Base-by-base conservation (phyloP, 1,140 invertebrate species). In the Neoseiulus cucumeris region DNA sequence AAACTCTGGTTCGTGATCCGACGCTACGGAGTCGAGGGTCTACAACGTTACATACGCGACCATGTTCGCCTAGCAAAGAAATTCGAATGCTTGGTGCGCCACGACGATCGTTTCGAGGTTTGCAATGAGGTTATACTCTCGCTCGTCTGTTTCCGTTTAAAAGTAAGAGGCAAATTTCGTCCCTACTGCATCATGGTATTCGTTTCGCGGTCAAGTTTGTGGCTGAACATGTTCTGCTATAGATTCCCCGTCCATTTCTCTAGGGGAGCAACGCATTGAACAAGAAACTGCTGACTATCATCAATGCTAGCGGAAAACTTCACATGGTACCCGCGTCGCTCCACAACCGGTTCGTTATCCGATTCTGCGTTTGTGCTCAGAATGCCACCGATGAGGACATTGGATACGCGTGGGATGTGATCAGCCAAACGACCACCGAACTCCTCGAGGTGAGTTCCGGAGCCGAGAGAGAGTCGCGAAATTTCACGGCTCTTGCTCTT, bases 1-100 rank as follows among this genome's bases (percentile, higher is more conserved):
- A 98, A 98, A 75, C 76, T 98, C 7, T 98, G 94, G 95, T 98
- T 98, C 75, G 94, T 98, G 28, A 81, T 98, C 67, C 80, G 95
- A 68, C 86, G 82, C 66, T 96, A 92, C 73, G 95, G 95, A 5
- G 87, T 98, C 67, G 87, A 87, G 42, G 92, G 94, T 4, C 76
- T 98, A 18, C 89, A 93, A 74, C 81, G 83, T 44, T 97, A 97
- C 72, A 91, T 98, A 65, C 66, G 64, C 45, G 68, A 82, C 74
- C 95, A 98, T 75, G 86, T 91, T 70, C 79, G 85, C 70, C 79
- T 99, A 65, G 95, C 95, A 1, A 97, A 97, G 77, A 80, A 84
- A 69, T 98, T 99, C 73, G 92, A 96, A 76, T 75, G 78, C 39
- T 79, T 88, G 18, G 87, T 98, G 0, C 79, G 80, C 66, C 83